Evolutionary conservation across 2,113 vertebrate genomes (phyloP), one percentile per base, ranked within the genome.

Genomic region (Octodon degus): DNA sequence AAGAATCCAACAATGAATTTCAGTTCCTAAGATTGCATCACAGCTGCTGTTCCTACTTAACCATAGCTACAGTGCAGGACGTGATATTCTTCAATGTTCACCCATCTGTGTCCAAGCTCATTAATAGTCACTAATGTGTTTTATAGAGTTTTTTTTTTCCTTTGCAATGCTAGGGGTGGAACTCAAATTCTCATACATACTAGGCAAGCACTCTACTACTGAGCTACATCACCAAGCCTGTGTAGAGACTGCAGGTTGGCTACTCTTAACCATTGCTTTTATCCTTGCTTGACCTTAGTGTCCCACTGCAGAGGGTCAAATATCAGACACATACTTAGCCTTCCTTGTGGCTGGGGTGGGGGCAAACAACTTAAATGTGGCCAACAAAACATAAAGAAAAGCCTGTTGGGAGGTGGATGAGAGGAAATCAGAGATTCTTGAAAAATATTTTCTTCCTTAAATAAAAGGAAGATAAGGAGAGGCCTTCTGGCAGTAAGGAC

Each of bases 381-480:
- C 70, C 50, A 70, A 11, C 50, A 27, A 84, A 58, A 50, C 40
- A 70, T n/a, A 72, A 4, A 91, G 80, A 60, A 89, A 82, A 40
- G 32, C 50, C 89, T 96, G 4, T 22, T 72, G 12, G 11, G 60
- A 79, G 47, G 22, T 27, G 11, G n/a, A 11, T 19, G 22, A 19
- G 14, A n/a, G 40, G 7, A 20, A 53, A n/a, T 30, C 22, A 63
- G 40, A 81, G n/a, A 55, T 70, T 89, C 32, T 76, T 30, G 20
- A 76, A 53, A 85, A 63, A 10, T 13, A 4, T 74, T 92, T 95
- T 53, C 22, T 90, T 83, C 9, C 16, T 40, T 62, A 19, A 89
- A 94, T 74, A 91, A 95, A 95, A 86, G 12, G 11, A 96, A 88
- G 7, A 19, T 63, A 25, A 81, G 4, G 30, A 43, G 43, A 85